These are phyloP conservation scores for Myiotriccus ornatus DNA, from an alignment of 2,797 vertebrate species.

Conservation along the genomic window DNA sequence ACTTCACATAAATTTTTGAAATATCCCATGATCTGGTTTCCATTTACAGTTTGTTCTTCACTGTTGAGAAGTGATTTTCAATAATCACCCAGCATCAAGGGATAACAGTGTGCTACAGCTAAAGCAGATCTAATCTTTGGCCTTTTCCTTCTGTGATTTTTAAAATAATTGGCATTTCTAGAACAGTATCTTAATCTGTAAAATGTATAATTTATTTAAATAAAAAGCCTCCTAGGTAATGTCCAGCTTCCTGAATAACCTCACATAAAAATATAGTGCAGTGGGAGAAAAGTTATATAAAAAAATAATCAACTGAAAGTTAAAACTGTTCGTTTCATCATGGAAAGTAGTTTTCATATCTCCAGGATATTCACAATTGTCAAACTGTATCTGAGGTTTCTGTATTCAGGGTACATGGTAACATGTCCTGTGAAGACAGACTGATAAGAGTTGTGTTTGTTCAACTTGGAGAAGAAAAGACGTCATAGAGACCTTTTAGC, in stretches of 20 bases:
- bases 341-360: background rate
- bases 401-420: background rate
- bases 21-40: constrained; percentile 5
- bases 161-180: constrained; percentile 23
- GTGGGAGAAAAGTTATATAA: background rate
- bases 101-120: background rate
- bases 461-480: background rate
- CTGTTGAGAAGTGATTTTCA: constrained; percentile 22
- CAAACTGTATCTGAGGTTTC: background rate
- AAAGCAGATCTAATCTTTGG: constrained; percentile 9
- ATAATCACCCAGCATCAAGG: background rate
- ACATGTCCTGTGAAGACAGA: background rate
- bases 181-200: background rate
- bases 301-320: background rate
- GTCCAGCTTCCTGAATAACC: background rate
- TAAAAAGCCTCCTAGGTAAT: background rate
- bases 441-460: background rate
- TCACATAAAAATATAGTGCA: background rate
- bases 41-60: background rate
- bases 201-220: background rate
- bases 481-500: background rate
- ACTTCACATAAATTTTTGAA: constrained; percentile 15
- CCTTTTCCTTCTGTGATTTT: constrained; percentile 13
- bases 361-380: background rate
- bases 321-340: background rate